Conservation (phyloP, 2,797 vertebrate genomes). For the Gastrophryne carolinensis region DNA sequence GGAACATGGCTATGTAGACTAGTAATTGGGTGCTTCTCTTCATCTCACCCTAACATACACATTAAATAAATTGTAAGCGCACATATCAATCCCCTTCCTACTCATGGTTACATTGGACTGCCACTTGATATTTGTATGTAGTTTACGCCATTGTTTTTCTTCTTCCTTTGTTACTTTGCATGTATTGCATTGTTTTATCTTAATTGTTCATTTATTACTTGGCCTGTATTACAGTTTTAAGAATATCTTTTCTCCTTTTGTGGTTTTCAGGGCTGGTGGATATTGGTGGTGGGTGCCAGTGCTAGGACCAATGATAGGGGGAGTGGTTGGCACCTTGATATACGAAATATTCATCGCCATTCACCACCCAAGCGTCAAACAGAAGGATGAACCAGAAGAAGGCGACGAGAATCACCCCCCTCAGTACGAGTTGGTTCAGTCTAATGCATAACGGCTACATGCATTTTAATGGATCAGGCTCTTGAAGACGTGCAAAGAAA, state of each 20-base stretch:
- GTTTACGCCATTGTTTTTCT: too few relatives aligned
- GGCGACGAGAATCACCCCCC: background rate
- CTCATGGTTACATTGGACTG: too few relatives aligned
- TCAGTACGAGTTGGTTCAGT: conserved; percentile 8
- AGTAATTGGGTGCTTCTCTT: too few relatives aligned
- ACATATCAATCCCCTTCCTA: too few relatives aligned
- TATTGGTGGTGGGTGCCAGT: conserved; percentile 50
- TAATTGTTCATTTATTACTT: background rate
- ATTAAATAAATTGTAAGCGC: too few relatives aligned
- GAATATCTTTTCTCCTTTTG: background rate
- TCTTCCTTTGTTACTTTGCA: too few relatives aligned
- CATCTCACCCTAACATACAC: too few relatives aligned
- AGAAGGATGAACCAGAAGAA: background rate
- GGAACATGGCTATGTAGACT: too few relatives aligned
- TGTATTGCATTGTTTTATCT: too few relatives aligned
- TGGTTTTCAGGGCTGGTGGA: conserved; percentile 37
- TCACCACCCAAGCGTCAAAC: background rate
- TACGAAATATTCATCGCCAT: conserved; percentile 27
- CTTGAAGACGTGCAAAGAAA: too few relatives aligned
- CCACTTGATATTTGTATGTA: too few relatives aligned
- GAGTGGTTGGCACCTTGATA: background rate
- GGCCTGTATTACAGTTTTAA: background rate
- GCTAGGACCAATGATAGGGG: conserved; percentile 36
- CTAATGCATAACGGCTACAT: background rate
- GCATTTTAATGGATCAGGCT: too few relatives aligned